Evolutionary conservation across 2,113 vertebrate species (phyloP).

Genomic region (Camelus bactrianus): DNA sequence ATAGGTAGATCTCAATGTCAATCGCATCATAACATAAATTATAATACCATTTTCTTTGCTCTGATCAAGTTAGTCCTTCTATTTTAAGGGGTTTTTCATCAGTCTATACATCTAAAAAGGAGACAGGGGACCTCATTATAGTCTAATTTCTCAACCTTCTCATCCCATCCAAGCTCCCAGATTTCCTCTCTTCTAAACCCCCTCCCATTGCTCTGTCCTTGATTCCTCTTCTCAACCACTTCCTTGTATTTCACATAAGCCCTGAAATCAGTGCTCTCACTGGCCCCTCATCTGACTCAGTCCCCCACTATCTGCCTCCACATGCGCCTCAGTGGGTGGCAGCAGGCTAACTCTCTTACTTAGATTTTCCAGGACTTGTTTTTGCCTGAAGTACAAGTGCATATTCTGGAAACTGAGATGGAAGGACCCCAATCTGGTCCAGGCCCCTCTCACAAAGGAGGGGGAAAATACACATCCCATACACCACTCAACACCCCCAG

Average conservation of each 20-base stretch:
- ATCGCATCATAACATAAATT: not conserved
- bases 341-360: not conserved
- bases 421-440: fast-evolving
- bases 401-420: not conserved
- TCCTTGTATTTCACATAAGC: not conserved
- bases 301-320: not conserved
- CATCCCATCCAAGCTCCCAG: not conserved
- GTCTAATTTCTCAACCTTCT: not conserved
- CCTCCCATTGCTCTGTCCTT: not conserved
- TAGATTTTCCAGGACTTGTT: not conserved
- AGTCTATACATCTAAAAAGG: not conserved
- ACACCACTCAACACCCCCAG: not conserved
- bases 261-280: not conserved
- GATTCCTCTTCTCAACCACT: not conserved
- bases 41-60: not conserved
- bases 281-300: not conserved
- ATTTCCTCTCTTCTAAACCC: not conserved
- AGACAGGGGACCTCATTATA: not conserved
- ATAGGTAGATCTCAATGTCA: not conserved
- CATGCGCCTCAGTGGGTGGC: not conserved
- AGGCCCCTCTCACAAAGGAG: not conserved
- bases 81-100: not conserved
- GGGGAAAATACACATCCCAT: not conserved
- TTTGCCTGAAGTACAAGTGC: not conserved
- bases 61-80: not conserved